Evolutionary conservation across 2,797 vertebrate species (phyloP).

Genomic region (Apodemus agrarius): DNA sequence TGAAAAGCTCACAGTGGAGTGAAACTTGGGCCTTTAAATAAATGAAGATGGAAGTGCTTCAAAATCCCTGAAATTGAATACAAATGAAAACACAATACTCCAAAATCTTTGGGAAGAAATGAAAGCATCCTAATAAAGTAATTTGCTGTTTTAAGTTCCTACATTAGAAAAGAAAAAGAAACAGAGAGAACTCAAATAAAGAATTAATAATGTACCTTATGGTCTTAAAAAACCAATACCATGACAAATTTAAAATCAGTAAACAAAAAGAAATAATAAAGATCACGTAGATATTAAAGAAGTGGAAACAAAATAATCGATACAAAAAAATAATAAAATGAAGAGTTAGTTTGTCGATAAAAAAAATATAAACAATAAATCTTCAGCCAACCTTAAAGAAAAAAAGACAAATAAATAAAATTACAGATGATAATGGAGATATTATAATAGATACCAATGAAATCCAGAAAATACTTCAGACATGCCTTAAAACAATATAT

Average conservation of each 20-base stretch:
- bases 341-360: background rate
- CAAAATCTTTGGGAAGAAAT: background rate
- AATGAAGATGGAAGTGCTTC: background rate
- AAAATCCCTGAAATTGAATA: background rate
- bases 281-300: background rate
- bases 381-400: background rate
- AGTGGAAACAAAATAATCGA: background rate
- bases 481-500: background rate
- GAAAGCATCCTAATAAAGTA: background rate
- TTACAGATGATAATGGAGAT: background rate
- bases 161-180: background rate
- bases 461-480: background rate
- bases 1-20: background rate
- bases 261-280: background rate
- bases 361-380: background rate
- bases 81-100: background rate
- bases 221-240: background rate
- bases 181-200: background rate
- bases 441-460: background rate
- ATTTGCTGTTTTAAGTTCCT: background rate
- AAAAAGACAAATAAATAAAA: background rate
- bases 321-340: background rate
- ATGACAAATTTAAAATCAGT: background rate
- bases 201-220: background rate
- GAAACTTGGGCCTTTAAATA: background rate